These are phyloP conservation scores for Bunonema sp. DNA, from an alignment of 2,888 invertebrate species.

Conservation along the genomic window DNA sequence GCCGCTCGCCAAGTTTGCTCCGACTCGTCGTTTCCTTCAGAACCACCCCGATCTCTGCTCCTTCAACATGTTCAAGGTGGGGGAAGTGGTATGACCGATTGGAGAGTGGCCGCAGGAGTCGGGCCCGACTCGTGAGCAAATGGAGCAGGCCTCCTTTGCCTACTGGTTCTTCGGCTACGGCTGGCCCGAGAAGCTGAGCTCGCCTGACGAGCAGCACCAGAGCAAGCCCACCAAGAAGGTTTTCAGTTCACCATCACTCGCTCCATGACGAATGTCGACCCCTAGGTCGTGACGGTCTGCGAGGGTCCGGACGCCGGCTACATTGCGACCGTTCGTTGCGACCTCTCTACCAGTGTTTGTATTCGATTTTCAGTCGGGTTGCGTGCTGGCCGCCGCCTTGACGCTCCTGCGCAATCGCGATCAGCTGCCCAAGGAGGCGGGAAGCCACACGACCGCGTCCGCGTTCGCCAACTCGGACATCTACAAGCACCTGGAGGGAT, in stretches of 20 bases:
- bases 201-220: slow-evolving; percentile 46
- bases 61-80: slow-evolving; percentile 55
- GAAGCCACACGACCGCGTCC: slow-evolving; percentile 64
- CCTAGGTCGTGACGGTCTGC: slow-evolving; percentile 56
- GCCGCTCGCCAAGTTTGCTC: slow-evolving; percentile 54
- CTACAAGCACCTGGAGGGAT: slow-evolving; percentile 60
- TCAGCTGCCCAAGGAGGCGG: slow-evolving; percentile 66
- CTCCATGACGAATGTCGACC: background rate
- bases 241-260: background rate
- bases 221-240: slow-evolving; percentile 57
- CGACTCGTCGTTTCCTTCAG: slow-evolving; percentile 57
- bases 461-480: slow-evolving; percentile 69
- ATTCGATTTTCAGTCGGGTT: too few relatives aligned
- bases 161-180: slow-evolving; percentile 64
- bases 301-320: slow-evolving; percentile 48
- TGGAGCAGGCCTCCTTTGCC: slow-evolving; percentile 51
- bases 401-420: slow-evolving; percentile 62
- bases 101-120: slow-evolving; percentile 47
- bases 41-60: slow-evolving; percentile 62
- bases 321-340: slow-evolving; percentile 48
- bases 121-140: slow-evolving; percentile 51
- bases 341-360: too few relatives aligned
- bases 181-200: slow-evolving; percentile 57
- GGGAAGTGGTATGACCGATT: background rate
- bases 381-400: slow-evolving; percentile 60